Evolutionary conservation across 2,888 invertebrate genomes (phyloP).

Genomic region (Nephrotoma appendiculata): DNA sequence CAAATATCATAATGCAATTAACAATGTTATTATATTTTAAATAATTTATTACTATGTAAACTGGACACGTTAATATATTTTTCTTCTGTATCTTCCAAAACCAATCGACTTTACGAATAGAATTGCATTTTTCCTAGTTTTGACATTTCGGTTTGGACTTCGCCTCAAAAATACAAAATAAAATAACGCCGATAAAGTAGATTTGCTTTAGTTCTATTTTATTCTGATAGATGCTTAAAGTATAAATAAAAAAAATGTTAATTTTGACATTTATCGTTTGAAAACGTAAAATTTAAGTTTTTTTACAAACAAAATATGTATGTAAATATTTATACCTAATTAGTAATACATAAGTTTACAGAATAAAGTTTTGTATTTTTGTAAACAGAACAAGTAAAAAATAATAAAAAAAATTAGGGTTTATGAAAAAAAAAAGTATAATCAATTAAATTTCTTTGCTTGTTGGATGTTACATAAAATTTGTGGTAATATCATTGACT

Average conservation of each 20-base stretch:
- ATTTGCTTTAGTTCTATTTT: neutral
- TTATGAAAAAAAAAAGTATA: neutral
- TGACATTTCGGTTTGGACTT: neutral
- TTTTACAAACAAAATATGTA: neutral
- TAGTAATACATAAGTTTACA: neutral
- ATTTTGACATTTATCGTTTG: neutral
- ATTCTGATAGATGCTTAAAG: neutral
- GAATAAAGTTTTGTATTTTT: neutral
- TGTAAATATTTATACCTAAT: neutral
- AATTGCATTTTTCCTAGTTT: neutral
- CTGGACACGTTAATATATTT: neutral
- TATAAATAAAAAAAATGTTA: neutral
- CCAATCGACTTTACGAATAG: neutral
- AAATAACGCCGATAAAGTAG: neutral
- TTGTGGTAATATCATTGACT: conserved; percentile 10
- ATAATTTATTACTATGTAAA: neutral
- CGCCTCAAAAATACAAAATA: neutral
- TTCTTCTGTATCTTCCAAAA: neutral
- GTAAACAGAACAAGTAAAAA: neutral
- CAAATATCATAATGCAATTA: neutral
- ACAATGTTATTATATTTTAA: neutral
- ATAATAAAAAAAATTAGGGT: neutral
- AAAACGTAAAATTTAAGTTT: neutral
- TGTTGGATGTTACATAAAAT: neutral
- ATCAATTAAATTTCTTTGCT: neutral